A percentile compares a stretch with the other conserved stretches of the same genome.
phyloP scores from a whole-genome alignment of 2,888 invertebrate species.

The Uropetala carovei region DNA sequence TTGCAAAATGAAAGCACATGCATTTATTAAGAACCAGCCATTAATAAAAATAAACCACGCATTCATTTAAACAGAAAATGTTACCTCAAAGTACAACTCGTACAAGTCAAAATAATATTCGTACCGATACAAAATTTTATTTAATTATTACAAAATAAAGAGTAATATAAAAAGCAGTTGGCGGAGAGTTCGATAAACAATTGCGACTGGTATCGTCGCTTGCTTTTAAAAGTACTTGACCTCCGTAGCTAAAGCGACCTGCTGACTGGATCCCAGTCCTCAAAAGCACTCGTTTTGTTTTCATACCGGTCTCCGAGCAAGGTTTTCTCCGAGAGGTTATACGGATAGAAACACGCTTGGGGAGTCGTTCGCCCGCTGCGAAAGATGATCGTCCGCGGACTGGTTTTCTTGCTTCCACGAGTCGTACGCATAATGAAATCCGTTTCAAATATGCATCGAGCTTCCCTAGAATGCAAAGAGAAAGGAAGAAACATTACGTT shows the following conservation, averaged over 20 bases:
- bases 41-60: no score
- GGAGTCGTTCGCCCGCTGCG: no score
- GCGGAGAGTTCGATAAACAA: background rate
- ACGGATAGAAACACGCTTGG: no score
- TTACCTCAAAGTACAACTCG: no score
- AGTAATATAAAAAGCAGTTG: no score
- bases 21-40: no score
- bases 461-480: background rate
- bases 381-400: background rate
- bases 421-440: background rate
- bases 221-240: constrained; percentile 9
- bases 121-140: no score
- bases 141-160: no score
- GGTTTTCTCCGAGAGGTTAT: background rate
- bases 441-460: background rate
- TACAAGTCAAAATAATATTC: no score
- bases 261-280: background rate
- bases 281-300: background rate
- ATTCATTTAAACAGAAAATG: no score
- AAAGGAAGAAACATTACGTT: background rate
- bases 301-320: background rate
- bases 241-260: background rate
- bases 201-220: background rate
- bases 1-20: no score
- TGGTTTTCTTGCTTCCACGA: background rate